phyloP scores from a whole-genome alignment of 2,113 vertebrate species.

The Mesitornis unicolor region DNA sequence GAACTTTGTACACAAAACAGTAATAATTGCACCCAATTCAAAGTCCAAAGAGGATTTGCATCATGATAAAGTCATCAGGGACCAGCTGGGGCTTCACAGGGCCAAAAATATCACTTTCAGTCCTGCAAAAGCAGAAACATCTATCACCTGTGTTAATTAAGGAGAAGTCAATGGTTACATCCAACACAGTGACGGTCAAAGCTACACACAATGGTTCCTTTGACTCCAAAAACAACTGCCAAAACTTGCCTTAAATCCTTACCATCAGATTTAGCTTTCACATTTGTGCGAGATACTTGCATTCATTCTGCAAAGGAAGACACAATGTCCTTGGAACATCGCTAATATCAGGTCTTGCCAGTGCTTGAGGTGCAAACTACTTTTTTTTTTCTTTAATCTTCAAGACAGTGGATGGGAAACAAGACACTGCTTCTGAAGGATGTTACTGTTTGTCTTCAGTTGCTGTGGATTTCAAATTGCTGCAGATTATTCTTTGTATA shows the following conservation, averaged over 20 bases:
- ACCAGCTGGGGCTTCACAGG: not conserved
- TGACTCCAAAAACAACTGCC: not conserved
- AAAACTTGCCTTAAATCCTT: not conserved
- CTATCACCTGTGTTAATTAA: not conserved
- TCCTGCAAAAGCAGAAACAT: not conserved
- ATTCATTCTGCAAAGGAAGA: not conserved
- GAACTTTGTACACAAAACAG: not conserved
- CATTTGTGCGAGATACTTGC: not conserved
- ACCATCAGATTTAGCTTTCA: not conserved
- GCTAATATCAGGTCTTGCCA: not conserved
- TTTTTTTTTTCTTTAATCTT: not conserved
- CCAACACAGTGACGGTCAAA: not conserved
- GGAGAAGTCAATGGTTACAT: not conserved
- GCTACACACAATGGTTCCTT: not conserved
- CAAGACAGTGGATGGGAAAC: not conserved
- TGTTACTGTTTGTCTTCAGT: not conserved
- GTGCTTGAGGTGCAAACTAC: not conserved
- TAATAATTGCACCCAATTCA: not conserved
- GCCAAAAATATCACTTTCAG: not conserved
- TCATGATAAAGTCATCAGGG: not conserved
- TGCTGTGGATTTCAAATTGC: not conserved
- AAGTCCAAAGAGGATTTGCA: not conserved
- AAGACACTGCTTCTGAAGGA: not conserved
- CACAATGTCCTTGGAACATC: not conserved
- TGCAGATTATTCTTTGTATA: not conserved